Percentiles rank a stretch among this genome's conserved stretches.
These are phyloP conservation scores for Oryzias curvinotus DNA, from an alignment of 2,113 vertebrate genomes.

Conservation along the genomic window DNA sequence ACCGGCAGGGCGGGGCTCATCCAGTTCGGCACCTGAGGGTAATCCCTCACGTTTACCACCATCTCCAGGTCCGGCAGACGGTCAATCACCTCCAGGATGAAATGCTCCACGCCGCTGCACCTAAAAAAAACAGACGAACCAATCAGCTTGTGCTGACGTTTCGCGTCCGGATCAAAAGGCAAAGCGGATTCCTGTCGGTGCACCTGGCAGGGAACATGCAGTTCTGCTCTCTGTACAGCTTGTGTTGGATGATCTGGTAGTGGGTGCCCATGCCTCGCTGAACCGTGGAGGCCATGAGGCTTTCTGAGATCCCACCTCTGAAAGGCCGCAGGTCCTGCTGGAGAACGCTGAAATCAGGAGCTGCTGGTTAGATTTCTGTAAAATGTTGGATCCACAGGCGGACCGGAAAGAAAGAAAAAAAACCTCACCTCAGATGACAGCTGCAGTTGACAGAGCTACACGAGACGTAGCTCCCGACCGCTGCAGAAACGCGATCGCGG, in stretches of 20 bases:
- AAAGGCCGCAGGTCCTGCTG: constrained; percentile 86
- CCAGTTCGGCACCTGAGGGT: constrained; percentile 92
- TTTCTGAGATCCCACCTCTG: constrained; percentile 82
- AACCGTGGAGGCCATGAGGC: constrained; percentile 80
- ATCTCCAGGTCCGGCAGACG: constrained; percentile 91
- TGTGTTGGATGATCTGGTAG: constrained; percentile 90
- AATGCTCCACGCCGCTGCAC: constrained; percentile 95
- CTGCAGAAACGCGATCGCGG: constrained; percentile 52
- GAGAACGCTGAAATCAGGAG: constrained; percentile 79
- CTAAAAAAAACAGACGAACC: constrained; percentile 56
- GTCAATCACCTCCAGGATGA: constrained; percentile 86
- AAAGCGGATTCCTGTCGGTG: not conserved
- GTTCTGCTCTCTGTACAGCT: constrained; percentile 88
- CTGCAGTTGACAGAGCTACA: constrained; percentile 87
- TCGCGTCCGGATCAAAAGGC: not conserved
- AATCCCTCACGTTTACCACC: constrained; percentile 95
- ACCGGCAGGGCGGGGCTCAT: constrained; percentile 86
- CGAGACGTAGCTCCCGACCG: constrained; percentile 74
- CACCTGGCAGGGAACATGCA: constrained; percentile 98
- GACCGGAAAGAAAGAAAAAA: not conserved
- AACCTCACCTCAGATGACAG: constrained; percentile 84
- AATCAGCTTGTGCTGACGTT: not conserved
- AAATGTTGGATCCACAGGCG: too few species aligned
- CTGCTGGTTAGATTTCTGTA: not conserved
- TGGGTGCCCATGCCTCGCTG: constrained; percentile 88